phyloP scores from a whole-genome alignment of 1,140 invertebrate species.

The Ruditapes philippinarum region DNA sequence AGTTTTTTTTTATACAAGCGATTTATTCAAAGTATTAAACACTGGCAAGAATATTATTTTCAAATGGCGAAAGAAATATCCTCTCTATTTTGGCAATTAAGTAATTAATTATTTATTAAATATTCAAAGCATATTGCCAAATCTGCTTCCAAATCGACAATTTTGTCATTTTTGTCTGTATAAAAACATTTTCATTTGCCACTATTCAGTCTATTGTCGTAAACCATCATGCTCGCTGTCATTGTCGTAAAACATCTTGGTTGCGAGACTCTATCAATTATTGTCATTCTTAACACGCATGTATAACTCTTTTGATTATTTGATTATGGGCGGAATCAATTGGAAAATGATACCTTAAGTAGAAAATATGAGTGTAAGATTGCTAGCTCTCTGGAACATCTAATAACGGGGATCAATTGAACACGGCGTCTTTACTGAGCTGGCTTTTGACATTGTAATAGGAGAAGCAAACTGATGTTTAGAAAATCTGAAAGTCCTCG shows the following conservation, averaged over 20 bases:
- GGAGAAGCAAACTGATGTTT: background rate
- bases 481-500: too few relatives aligned
- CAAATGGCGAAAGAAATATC: too few relatives aligned
- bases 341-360: slow-evolving; percentile 64
- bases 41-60: background rate
- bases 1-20: background rate
- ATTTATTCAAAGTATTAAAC: background rate
- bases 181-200: background rate
- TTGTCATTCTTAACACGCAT: slow-evolving; percentile 60
- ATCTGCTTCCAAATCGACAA: background rate
- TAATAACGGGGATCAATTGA: slow-evolving; percentile 30
- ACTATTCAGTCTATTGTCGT: background rate
- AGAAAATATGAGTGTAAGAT: slow-evolving; percentile 57
- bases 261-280: slow-evolving; percentile 50
- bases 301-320: slow-evolving; percentile 60
- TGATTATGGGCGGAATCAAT: slow-evolving; percentile 65
- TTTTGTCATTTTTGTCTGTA: background rate
- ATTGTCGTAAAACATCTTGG: slow-evolving; percentile 34
- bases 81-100: background rate
- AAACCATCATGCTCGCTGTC: background rate
- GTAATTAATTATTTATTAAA: background rate
- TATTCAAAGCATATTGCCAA: background rate
- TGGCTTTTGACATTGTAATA: slow-evolving; percentile 9
- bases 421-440: slow-evolving; percentile 8
- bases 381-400: background rate